Percentiles rank a stretch among this genome's conserved stretches.
Evolutionary conservation across 2,888 invertebrate genomes (phyloP).

Genomic region (Pollenia griseotomentosa): DNA sequence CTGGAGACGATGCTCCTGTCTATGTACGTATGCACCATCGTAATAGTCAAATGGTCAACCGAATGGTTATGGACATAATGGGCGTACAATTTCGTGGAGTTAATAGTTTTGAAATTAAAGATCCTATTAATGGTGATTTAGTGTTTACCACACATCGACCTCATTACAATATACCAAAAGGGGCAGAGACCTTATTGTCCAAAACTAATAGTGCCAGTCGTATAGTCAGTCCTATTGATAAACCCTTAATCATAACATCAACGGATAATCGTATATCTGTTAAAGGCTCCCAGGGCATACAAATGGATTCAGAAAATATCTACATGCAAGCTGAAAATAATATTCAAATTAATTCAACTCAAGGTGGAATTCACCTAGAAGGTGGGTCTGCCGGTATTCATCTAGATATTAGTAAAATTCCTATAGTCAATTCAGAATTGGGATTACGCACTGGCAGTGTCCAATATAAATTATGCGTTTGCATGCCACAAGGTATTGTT

Average conservation of each 20-base stretch:
- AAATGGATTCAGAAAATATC: conserved; percentile 89
- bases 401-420: conserved; percentile 89
- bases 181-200: conserved; percentile 87
- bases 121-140: conserved; percentile 87
- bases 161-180: conserved; percentile 89
- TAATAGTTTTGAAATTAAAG: conserved; percentile 88
- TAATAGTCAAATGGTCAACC: conserved; percentile 83
- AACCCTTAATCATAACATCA: conserved; percentile 88
- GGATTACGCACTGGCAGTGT: conserved; percentile 84
- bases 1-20: conserved; percentile 79
- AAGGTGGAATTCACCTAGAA: conserved; percentile 89
- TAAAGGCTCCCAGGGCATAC: conserved; percentile 92
- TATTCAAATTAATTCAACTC: conserved; percentile 90
- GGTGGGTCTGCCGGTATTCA: conserved; percentile 90
- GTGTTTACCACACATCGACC: conserved; percentile 92
- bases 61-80: conserved; percentile 87
- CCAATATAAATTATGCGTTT: conserved; percentile 95
- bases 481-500: conserved; percentile 94
- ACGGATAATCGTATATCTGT: conserved; percentile 87
- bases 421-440: conserved; percentile 86
- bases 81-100: conserved; percentile 89
- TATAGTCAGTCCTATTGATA: conserved; percentile 90
- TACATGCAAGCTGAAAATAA: conserved; percentile 92
- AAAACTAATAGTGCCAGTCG: conserved; percentile 89
- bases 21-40: conserved; percentile 83